Percentiles rank a stretch among this genome's conserved stretches.
phyloP scores from a whole-genome alignment of 2,113 vertebrate species.

The Eulemur macaco region DNA sequence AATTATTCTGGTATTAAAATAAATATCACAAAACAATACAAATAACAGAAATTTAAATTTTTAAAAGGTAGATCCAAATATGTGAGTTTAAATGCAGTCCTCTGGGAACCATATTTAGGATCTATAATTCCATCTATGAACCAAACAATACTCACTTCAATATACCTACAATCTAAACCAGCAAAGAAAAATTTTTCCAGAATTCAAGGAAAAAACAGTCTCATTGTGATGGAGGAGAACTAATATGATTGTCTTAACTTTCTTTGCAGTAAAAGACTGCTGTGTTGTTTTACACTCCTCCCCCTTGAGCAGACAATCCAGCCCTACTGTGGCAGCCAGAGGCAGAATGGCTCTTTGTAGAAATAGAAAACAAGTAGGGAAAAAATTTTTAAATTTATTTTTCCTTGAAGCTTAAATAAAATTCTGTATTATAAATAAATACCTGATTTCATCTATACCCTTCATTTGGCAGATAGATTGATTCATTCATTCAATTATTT shows the following conservation, averaged over 20 bases:
- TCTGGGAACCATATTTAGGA: background rate
- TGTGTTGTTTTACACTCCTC: background rate
- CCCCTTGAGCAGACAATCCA: background rate
- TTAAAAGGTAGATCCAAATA: background rate
- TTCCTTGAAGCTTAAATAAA: conserved; percentile 21
- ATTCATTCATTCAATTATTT: background rate
- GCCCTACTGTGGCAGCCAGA: background rate
- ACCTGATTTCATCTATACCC: background rate
- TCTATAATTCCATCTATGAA: background rate
- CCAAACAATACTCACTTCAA: background rate
- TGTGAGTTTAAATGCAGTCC: background rate
- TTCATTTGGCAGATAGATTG: background rate
- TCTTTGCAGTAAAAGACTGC: background rate
- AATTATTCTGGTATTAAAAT: background rate
- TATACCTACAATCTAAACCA: background rate
- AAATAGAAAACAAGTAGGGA: background rate
- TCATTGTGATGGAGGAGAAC: background rate
- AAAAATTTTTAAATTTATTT: background rate
- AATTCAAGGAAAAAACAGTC: background rate
- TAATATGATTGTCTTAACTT: background rate
- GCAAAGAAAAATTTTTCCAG: background rate
- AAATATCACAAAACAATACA: background rate
- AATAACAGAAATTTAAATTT: background rate
- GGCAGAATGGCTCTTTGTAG: background rate
- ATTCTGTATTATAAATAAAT: background rate